phyloP scores from a whole-genome alignment of 2,113 vertebrate genomes.

The Loxodonta africana region DNA sequence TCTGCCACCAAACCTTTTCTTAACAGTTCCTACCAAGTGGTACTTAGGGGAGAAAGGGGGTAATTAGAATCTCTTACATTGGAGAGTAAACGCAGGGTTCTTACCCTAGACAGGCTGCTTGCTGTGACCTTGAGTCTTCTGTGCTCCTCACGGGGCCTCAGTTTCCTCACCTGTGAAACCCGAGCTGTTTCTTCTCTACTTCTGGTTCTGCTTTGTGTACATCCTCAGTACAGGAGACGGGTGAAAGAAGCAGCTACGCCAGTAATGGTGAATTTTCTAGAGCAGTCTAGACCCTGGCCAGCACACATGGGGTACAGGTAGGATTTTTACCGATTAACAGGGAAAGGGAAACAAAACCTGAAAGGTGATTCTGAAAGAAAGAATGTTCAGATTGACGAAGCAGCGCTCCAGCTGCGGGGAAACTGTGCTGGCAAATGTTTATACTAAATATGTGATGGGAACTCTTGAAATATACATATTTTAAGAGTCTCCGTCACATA shows the following conservation, averaged over 20 bases:
- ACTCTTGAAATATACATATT: not conserved
- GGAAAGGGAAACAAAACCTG: constrained; percentile 69
- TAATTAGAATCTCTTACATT: constrained; percentile 58
- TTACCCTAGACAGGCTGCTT: not conserved
- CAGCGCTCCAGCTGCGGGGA: not conserved
- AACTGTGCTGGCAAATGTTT: not conserved
- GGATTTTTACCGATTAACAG: constrained; percentile 75
- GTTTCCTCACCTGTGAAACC: not conserved
- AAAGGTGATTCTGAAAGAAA: constrained; percentile 51
- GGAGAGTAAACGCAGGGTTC: not conserved
- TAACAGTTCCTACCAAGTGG: constrained; percentile 43
- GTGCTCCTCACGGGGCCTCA: not conserved
- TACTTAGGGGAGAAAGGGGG: constrained; percentile 16
- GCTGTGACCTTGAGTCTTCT: not conserved
- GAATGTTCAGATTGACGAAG: not conserved
- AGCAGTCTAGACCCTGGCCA: not conserved
- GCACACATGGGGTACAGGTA: constrained; percentile 67
- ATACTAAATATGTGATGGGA: not conserved
- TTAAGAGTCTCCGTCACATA: too few species aligned
- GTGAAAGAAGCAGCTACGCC: not conserved
- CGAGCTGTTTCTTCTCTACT: not conserved
- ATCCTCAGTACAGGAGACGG: not conserved
- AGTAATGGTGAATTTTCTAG: not conserved
- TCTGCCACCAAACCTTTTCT: constrained; percentile 59
- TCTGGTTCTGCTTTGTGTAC: accelerated